Evolutionary conservation across 2,797 vertebrate species (phyloP).

Genomic region (Avahi laniger): DNA sequence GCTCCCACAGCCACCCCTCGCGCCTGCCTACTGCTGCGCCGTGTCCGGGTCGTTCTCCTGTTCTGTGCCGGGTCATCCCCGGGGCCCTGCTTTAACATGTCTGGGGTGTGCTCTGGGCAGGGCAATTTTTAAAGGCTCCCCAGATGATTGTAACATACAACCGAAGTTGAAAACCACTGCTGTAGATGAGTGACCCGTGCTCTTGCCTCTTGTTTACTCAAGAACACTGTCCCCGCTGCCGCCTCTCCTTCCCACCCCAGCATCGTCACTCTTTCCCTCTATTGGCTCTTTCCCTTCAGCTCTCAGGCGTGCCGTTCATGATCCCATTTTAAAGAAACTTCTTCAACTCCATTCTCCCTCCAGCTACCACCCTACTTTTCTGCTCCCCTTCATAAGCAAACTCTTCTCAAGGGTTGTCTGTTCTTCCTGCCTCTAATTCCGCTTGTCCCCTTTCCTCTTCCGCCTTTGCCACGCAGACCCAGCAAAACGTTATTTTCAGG

Average conservation of each 20-base stretch:
- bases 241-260: too few species aligned
- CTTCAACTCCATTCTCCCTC: not conserved
- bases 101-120: not conserved
- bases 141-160: not conserved
- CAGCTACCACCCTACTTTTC: not conserved
- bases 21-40: not conserved
- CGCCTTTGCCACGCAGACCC: not conserved
- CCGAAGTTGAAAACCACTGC: not conserved
- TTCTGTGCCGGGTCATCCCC: not conserved
- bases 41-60: fast-evolving
- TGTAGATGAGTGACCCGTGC: too few species aligned
- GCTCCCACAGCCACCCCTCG: not conserved
- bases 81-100: not conserved
- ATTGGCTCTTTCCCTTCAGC: not conserved
- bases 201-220: not conserved
- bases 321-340: not conserved
- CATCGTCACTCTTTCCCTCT: not conserved
- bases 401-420: not conserved
- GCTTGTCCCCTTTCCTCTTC: not conserved
- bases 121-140: not conserved
- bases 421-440: not conserved
- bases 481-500: not conserved
- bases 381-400: not conserved
- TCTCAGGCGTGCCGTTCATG: not conserved
- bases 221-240: not conserved